These are phyloP conservation scores for Rhamphomyia laevipes DNA, from an alignment of 2,888 invertebrate genomes.

Conservation along the genomic window DNA sequence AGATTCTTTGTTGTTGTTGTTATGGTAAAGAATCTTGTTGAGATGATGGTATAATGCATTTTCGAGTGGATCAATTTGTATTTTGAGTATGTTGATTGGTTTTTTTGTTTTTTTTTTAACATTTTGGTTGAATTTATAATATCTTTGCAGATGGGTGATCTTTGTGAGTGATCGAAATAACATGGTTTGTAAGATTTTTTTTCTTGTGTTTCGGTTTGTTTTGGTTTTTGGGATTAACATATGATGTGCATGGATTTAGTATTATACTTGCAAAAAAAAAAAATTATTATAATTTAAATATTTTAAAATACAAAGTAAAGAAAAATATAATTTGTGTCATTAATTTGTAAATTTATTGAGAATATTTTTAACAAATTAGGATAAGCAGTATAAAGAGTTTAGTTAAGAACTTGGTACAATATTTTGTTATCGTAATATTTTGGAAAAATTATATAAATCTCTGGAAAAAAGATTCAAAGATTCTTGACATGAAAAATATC, in stretches of 20 bases:
- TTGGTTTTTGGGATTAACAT: conserved; percentile 12
- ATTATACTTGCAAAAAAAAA: no score
- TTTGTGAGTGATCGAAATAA: neutral
- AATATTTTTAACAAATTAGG: conserved; percentile 13
- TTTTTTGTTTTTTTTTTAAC: neutral
- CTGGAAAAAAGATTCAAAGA: no score
- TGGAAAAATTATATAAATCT: no score
- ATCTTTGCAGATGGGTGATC: neutral
- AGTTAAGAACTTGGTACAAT: no score
- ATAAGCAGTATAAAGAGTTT: no score
- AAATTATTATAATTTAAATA: no score
- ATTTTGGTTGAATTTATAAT: neutral
- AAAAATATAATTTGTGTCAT: conserved; percentile 2
- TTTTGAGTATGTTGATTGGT: conserved; percentile 8
- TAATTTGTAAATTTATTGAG: conserved; percentile 11
- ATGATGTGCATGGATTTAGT: neutral
- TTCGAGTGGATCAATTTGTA: conserved; percentile 32
- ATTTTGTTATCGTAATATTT: no score
- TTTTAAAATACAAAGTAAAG: no score
- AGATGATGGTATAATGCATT: conserved; percentile 25
- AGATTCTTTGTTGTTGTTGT: no score
- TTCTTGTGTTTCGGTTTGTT: conserved; percentile 2
- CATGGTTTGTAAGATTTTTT: no score
- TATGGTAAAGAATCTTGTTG: neutral
- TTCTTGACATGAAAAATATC: no score